These are phyloP conservation scores for Dermatemys mawii DNA, from an alignment of 2,113 vertebrate genomes.

Conservation along the genomic window DNA sequence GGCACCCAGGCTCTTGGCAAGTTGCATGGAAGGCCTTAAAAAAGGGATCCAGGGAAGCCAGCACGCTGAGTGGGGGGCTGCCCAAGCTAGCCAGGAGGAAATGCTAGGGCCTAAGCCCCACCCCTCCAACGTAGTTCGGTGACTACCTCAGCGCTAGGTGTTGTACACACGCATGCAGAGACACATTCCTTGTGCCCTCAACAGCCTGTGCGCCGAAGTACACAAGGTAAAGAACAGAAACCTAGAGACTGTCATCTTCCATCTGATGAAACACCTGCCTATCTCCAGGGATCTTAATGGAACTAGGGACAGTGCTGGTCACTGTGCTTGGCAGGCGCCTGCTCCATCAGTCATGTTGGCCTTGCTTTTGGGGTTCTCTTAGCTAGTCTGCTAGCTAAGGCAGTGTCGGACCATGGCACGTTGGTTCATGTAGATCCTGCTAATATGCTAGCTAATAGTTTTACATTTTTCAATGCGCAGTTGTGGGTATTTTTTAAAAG, in stretches of 20 bases:
- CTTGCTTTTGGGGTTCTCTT: too few species aligned
- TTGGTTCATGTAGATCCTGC: neutral
- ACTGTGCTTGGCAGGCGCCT: neutral
- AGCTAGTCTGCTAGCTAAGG: too few species aligned
- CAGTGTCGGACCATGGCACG: neutral
- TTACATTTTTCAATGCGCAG: neutral
- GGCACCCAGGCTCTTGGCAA: neutral
- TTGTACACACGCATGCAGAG: neutral
- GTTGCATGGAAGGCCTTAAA: neutral
- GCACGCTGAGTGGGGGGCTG: neutral
- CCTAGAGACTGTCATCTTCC: neutral
- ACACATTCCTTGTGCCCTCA: neutral
- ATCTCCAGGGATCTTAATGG: neutral
- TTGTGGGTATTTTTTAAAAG: neutral
- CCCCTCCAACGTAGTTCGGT: neutral
- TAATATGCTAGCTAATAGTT: neutral
- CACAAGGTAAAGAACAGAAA: neutral
- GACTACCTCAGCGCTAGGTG: neutral
- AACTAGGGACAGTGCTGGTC: neutral
- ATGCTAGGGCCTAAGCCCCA: neutral
- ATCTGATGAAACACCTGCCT: neutral
- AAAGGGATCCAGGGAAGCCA: neutral
- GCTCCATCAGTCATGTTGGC: neutral
- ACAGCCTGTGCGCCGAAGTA: neutral
- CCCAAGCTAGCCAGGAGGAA: neutral